These are phyloP conservation scores for Triops cancriformis DNA, from an alignment of 1,140 invertebrate genomes.

Conservation along the genomic window DNA sequence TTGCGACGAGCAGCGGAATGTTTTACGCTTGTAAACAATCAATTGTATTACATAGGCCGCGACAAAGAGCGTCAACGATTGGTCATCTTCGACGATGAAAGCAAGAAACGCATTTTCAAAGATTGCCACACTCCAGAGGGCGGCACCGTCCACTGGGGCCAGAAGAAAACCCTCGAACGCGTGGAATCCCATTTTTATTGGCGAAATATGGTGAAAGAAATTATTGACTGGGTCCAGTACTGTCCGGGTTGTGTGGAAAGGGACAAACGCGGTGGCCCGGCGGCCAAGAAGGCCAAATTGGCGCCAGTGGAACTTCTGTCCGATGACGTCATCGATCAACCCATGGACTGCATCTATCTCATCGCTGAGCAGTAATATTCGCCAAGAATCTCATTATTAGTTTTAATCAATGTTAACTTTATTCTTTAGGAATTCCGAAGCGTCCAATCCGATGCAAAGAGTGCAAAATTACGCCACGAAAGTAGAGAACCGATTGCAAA, in stretches of 20 bases:
- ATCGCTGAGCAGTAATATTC: background rate
- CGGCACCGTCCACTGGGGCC: background rate
- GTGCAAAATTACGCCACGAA: background rate
- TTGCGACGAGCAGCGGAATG: constrained; percentile 16
- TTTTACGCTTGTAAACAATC: constrained; percentile 20
- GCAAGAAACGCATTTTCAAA: constrained; percentile 22
- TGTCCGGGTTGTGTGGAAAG: background rate
- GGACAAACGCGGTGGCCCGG: background rate
- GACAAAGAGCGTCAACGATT: constrained; percentile 15
- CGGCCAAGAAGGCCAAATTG: background rate
- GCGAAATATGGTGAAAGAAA: constrained; percentile 23
- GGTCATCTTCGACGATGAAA: constrained; percentile 20
- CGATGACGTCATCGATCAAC: background rate
- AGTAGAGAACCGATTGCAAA: background rate
- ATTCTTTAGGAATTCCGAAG: background rate
- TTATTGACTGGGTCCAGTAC: constrained; percentile 17
- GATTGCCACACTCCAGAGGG: constrained; percentile 21
- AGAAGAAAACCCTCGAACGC: constrained; percentile 24
- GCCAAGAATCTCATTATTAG: background rate
- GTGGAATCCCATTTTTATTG: constrained; percentile 23
- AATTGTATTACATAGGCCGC: constrained; percentile 23
- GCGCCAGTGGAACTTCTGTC: background rate
- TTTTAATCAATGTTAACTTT: no score
- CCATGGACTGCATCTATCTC: background rate
- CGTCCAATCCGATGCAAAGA: background rate